Conservation (phyloP, 2,888 invertebrate genomes). For the Heliconius charithonia region DNA sequence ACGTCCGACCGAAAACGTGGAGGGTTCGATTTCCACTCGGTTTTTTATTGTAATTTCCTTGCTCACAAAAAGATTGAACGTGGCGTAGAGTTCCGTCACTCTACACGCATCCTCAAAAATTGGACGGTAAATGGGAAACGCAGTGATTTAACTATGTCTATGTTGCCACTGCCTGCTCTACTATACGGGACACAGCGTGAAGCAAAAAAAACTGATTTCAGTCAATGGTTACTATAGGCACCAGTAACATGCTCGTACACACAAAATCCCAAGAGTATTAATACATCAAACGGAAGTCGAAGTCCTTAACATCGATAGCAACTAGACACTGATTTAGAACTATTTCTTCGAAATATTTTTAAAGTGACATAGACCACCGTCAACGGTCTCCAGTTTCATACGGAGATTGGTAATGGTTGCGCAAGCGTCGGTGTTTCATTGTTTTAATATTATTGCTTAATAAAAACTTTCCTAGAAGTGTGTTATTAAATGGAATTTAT, state of each 20-base stretch:
- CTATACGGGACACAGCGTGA: too few relatives aligned
- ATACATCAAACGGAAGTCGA: conserved; percentile 2
- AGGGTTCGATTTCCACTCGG: not conserved
- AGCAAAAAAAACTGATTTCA: too few relatives aligned
- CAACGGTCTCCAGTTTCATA: conserved; percentile 41
- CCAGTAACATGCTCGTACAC: not conserved
- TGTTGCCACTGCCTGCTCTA: not conserved
- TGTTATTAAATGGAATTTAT: conserved; percentile 18
- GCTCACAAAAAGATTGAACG: not conserved
- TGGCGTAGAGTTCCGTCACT: not conserved
- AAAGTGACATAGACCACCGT: conserved; percentile 44
- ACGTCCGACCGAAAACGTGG: too few relatives aligned
- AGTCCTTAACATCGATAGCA: not conserved
- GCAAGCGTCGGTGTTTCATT: conserved; percentile 41
- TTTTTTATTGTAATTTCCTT: not conserved
- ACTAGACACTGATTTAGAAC: conserved; percentile 6
- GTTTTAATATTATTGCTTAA: conserved; percentile 39
- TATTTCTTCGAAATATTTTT: conserved; percentile 40
- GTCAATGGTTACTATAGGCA: too few relatives aligned
- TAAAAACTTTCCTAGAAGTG: conserved; percentile 14
- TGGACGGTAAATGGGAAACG: not conserved
- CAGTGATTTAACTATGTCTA: too few relatives aligned
- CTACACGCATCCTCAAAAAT: not conserved
- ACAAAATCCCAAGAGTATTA: not conserved
- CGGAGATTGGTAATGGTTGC: conserved; percentile 39